A percentile compares a stretch with the other conserved stretches of the same genome.
These are phyloP conservation scores for Pollachius pollachius DNA, from an alignment of 2,113 vertebrate species.

Conservation along the genomic window DNA sequence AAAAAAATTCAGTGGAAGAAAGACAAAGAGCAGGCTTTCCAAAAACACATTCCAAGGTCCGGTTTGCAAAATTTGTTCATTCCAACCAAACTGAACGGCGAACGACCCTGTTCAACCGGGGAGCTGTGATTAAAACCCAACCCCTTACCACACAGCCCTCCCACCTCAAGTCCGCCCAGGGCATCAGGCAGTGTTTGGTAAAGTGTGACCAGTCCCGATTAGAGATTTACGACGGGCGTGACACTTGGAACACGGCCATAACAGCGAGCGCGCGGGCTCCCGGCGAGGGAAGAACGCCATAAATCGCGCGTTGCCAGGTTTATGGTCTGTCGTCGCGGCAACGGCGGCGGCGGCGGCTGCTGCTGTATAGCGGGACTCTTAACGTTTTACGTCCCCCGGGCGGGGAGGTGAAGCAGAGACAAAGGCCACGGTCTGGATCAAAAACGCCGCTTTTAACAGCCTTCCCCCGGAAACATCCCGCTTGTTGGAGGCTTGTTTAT, in stretches of 20 bases:
- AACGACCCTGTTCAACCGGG: conserved; percentile 19
- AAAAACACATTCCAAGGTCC: neutral
- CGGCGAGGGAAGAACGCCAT: conserved; percentile 36
- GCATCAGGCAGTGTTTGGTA: too few relatives aligned
- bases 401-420: conserved; percentile 28
- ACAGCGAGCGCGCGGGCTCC: conserved; percentile 52
- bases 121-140: too few relatives aligned
- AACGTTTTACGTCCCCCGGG: conserved; percentile 40
- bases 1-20: too few relatives aligned
- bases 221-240: conserved; percentile 61
- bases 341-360: neutral
- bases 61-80: conserved; percentile 29
- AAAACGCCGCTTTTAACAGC: conserved; percentile 24
- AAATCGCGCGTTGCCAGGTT: conserved; percentile 56
- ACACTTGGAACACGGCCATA: conserved; percentile 66
- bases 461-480: conserved; percentile 27
- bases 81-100: conserved; percentile 55
- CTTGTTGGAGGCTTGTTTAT: conserved; percentile 43
- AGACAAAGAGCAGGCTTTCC: too few relatives aligned
- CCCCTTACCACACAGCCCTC: too few relatives aligned
- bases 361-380: conserved; percentile 40
- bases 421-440: conserved; percentile 47
- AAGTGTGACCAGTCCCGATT: conserved; percentile 21
- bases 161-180: too few relatives aligned
- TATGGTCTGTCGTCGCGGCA: conserved; percentile 45